phyloP scores from a whole-genome alignment of 1,140 invertebrate species.

The Globodera rostochiensis region DNA sequence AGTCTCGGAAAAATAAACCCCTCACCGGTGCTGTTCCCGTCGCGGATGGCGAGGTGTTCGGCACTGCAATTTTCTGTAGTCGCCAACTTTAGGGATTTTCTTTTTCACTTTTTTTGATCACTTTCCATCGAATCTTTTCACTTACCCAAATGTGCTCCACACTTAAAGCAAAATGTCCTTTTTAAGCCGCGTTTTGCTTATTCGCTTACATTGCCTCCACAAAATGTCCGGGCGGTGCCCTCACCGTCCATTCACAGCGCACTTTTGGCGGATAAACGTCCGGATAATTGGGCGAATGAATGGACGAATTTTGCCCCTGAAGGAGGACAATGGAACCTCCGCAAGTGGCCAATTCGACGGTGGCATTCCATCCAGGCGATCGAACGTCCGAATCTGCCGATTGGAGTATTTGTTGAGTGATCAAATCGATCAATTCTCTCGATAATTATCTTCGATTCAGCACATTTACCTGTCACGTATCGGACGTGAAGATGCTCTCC shows the following conservation, averaged over 20 bases:
- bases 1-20: no score
- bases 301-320: conserved; percentile 38
- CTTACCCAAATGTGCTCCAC: conserved; percentile 23
- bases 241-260: conserved; percentile 58
- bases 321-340: conserved; percentile 53
- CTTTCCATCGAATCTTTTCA: background rate
- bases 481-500: conserved; percentile 54
- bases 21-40: conserved; percentile 56
- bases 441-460: no score
- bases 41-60: conserved; percentile 49
- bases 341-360: conserved; percentile 52
- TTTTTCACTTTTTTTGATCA: background rate
- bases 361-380: conserved; percentile 56
- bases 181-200: background rate
- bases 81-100: conserved; percentile 25
- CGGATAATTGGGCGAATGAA: conserved; percentile 55
- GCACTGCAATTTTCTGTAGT: conserved; percentile 48
- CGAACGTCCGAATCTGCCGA: conserved; percentile 13
- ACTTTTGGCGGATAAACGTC: conserved; percentile 49
- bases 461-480: conserved; percentile 48
- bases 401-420: background rate
- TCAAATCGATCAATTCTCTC: no score
- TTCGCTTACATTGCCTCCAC: conserved; percentile 44
- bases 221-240: conserved; percentile 58
- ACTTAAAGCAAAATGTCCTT: background rate